These are phyloP conservation scores for Grammomys surdaster DNA, from an alignment of 2,113 vertebrate genomes.

Conservation along the genomic window DNA sequence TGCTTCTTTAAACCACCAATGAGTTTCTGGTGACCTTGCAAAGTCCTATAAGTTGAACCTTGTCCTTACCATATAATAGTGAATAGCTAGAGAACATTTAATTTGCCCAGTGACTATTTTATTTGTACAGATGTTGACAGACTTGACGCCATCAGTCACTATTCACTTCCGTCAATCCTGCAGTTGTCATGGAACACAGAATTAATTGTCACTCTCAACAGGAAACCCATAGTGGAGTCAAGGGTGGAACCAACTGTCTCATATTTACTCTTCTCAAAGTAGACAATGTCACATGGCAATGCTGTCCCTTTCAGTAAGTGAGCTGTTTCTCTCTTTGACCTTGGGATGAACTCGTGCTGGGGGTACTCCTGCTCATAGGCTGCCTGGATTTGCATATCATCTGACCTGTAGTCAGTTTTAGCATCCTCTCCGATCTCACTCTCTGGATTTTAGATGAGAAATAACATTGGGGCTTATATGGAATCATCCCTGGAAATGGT, in stretches of 20 bases:
- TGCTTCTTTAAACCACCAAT: not conserved
- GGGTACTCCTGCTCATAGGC: not conserved
- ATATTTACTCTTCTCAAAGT: conserved; percentile 36
- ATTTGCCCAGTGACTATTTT: not conserved
- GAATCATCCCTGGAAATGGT: not conserved
- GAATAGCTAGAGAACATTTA: not conserved
- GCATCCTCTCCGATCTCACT: not conserved
- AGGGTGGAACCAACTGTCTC: not conserved
- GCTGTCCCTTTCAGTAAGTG: not conserved
- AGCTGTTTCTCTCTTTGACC: not conserved
- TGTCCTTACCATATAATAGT: not conserved
- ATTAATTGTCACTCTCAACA: conserved; percentile 31
- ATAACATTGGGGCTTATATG: not conserved
- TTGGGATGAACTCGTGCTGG: not conserved
- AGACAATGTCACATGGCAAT: not conserved
- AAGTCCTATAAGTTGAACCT: not conserved
- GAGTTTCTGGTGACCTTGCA: conserved; percentile 30
- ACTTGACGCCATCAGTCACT: not conserved
- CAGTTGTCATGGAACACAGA: conserved; percentile 14
- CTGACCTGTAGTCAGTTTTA: not conserved
- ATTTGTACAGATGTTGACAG: conserved; percentile 24
- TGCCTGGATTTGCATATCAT: not conserved
- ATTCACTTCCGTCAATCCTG: conserved; percentile 30
- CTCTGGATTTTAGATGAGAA: not conserved
- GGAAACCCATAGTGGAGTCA: conserved; percentile 17